Conservation (phyloP, 2,113 vertebrate genomes). For the Trogon surrucura region DNA sequence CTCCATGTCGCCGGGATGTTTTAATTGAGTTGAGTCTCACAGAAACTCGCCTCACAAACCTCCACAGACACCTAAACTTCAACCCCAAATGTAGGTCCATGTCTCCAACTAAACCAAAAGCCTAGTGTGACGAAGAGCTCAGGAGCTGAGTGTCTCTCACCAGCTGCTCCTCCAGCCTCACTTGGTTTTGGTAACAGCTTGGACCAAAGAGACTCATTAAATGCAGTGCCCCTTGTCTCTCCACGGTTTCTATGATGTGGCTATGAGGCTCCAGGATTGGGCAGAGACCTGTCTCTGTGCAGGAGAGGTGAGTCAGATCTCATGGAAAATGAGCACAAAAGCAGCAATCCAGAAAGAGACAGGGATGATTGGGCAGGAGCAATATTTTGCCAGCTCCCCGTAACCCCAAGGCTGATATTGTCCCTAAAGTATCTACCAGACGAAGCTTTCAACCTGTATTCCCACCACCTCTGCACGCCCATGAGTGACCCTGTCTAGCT, state of each 20-base stretch:
- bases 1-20: neutral
- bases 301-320: neutral
- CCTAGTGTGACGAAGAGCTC: neutral
- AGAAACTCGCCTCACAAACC: neutral
- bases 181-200: neutral
- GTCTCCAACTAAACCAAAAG: neutral
- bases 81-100: neutral
- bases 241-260: neutral
- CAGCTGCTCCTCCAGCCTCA: neutral
- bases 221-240: rapidly evolving
- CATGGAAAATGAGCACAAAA: neutral
- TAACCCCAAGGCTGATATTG: neutral
- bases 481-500: neutral
- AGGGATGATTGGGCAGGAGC: neutral
- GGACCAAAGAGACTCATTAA: neutral
- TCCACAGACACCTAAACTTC: neutral
- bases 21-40: neutral
- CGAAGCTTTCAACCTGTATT: neutral
- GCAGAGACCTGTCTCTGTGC: neutral
- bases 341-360: neutral
- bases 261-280: rapidly evolving
- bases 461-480: neutral
- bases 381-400: neutral
- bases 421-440: neutral
- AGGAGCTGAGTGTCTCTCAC: neutral